A percentile compares a stretch with the other conserved stretches of the same genome.
These are phyloP conservation scores for Apoda limacodes DNA, from an alignment of 2,888 invertebrate species.

Conservation along the genomic window DNA sequence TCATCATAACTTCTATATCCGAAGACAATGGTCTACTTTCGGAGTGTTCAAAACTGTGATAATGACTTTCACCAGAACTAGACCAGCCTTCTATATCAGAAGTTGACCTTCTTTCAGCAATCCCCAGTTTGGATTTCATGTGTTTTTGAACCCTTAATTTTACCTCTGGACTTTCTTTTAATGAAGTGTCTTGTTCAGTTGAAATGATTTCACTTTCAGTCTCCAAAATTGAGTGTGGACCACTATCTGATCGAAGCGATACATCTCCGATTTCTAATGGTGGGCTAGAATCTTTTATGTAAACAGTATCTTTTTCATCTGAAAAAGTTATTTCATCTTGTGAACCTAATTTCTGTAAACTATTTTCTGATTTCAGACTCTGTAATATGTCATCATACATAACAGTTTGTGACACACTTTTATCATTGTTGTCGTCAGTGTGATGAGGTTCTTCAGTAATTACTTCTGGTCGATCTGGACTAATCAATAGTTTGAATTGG, in stretches of 20 bases:
- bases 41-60: conserved; percentile 87
- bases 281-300: conserved; percentile 51
- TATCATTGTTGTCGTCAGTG: conserved; percentile 44
- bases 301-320: conserved; percentile 65
- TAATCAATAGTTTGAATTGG: conserved; percentile 73
- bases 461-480: conserved; percentile 66
- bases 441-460: conserved; percentile 71
- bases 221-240: conserved; percentile 63
- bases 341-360: conserved; percentile 49
- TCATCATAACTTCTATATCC: conserved; percentile 84
- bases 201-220: conserved; percentile 57
- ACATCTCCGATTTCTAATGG: conserved; percentile 50
- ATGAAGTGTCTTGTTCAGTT: conserved; percentile 57
- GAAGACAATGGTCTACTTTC: conserved; percentile 88
- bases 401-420: conserved; percentile 25
- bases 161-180: conserved; percentile 57
- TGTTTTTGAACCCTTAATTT: conserved; percentile 56
- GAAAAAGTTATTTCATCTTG: conserved; percentile 60
- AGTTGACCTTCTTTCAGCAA: conserved; percentile 77
- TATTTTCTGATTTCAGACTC: conserved; percentile 52
- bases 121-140: conserved; percentile 54
- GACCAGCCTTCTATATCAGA: conserved; percentile 85
- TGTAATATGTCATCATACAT: conserved; percentile 34
- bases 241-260: conserved; percentile 59
- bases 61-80: conserved; percentile 90